Evolutionary conservation across 2,888 invertebrate species (phyloP), one percentile per base, ranked within the genome.

Genomic region (Yponomeuta plumbellus): DNA sequence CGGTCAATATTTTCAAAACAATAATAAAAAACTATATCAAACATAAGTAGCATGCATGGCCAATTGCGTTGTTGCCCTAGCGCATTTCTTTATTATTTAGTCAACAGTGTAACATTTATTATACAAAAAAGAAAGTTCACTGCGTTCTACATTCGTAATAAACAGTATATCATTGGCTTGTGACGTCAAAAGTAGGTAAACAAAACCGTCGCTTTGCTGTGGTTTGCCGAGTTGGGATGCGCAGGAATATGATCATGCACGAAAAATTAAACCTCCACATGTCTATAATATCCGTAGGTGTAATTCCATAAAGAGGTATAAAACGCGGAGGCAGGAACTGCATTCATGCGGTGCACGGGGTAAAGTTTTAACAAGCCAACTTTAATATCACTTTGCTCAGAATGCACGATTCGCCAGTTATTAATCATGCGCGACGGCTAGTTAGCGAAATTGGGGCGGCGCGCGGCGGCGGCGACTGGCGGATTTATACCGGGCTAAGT

Each of bases 341-440:
- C 78, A 84, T 83, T 84, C 77, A 76, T 83, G 83, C 85, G 77
- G 79, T 77, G 83, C 82, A 79, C 80, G 79, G 77, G 79, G 69
- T 82, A 84, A 90, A 90, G 89, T 91, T 91, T 89, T 91, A 91
- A 91, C 91, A 89, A 91, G 90, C 86, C 88, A 90, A 91, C 91
- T 91, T 67, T 90, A 89, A 90, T 91, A 89, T 90, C 91, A 89
- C 88, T 90, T 87, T 82, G 80, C 84, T 75, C 80, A 81, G 84
- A 86, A 88, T 86, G 84, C 86, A 83, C 86, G 84, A 88, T 86
- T 85, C 88, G 80, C 85, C 84, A 79, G 86, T 83, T 88, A 88
- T 91, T 89, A 90, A 90, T 91, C 90, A 89, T 87, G 83, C 86
- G 85, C 79, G 84, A 86, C 79, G 83, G 83, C 88, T 89, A 89